These are phyloP conservation scores for Catajapyx aquilonaris DNA, from an alignment of 1,140 invertebrate genomes.

Conservation along the genomic window DNA sequence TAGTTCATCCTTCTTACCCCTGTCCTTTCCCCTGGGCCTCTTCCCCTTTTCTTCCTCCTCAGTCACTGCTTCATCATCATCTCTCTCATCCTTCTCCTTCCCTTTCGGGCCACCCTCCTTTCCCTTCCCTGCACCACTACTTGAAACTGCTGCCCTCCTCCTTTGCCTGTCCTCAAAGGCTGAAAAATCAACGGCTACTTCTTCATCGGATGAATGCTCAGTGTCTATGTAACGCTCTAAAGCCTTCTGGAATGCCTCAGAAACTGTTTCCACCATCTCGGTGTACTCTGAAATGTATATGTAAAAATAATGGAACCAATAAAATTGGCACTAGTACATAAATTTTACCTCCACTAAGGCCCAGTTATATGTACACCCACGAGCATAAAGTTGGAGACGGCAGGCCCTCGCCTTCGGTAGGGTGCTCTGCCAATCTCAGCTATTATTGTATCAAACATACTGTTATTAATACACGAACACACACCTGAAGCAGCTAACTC, in stretches of 20 bases:
- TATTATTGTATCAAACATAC: no score
- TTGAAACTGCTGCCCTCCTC: slow-evolving; percentile 5
- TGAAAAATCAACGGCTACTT: slow-evolving; percentile 17
- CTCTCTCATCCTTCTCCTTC: slow-evolving; percentile 13
- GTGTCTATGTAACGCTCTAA: slow-evolving; percentile 59
- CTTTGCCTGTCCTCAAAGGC: slow-evolving; percentile 1
- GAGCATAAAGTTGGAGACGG: no score
- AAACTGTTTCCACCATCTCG: slow-evolving; percentile 61
- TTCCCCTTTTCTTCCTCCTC: slow-evolving; percentile 21
- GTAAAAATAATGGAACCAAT: slow-evolving; percentile 1
- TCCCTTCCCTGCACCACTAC: slow-evolving; percentile 9
- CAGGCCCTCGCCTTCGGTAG: no score
- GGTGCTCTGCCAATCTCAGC: no score
- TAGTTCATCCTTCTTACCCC: slow-evolving; percentile 11
- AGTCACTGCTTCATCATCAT: slow-evolving; percentile 19
- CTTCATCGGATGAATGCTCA: slow-evolving; percentile 47
- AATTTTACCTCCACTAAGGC: no score
- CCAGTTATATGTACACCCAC: no score
- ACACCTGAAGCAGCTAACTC: no score
- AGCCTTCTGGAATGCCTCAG: slow-evolving; percentile 52
- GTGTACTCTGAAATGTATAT: slow-evolving; percentile 49
- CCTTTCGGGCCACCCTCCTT: slow-evolving; percentile 4
- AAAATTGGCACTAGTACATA: neutral
- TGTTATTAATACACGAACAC: no score
- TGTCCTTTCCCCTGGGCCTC: slow-evolving; percentile 24